Evolutionary conservation across 2,888 invertebrate species (phyloP).

Genomic region (Trilocha varians): DNA sequence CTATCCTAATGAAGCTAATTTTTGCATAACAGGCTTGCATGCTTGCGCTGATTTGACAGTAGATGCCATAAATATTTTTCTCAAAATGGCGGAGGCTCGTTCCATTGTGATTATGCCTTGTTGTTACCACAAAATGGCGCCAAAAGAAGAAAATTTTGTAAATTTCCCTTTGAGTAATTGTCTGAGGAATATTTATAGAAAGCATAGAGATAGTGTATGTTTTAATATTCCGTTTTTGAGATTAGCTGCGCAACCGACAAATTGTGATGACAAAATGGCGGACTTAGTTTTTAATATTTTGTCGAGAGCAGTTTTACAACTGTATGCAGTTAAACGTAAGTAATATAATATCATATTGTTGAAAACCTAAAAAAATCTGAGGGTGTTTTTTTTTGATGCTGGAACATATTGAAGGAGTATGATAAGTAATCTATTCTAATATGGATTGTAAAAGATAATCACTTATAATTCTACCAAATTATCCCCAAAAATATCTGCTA

Average conservation of each 20-base stretch:
- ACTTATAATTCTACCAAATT: too few species aligned
- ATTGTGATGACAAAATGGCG: constrained; percentile 63
- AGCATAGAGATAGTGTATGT: constrained; percentile 45
- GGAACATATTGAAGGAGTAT: too few species aligned
- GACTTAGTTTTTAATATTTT: constrained; percentile 67
- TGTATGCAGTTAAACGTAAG: constrained; percentile 73
- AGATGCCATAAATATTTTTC: constrained; percentile 77
- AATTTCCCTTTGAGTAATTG: constrained; percentile 78
- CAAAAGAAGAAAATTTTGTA: constrained; percentile 45
- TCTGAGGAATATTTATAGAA: constrained; percentile 47
- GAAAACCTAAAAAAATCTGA: not conserved
- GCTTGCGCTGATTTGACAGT: constrained; percentile 85
- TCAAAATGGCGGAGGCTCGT: constrained; percentile 67
- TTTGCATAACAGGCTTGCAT: constrained; percentile 77
- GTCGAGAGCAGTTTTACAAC: constrained; percentile 76
- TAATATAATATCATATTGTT: constrained; percentile 10
- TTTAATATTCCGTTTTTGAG: constrained; percentile 79
- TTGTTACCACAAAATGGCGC: constrained; percentile 81
- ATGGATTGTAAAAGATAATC: too few species aligned
- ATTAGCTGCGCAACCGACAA: constrained; percentile 79
- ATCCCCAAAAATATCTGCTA: too few species aligned
- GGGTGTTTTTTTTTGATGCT: too few species aligned
- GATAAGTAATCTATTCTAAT: too few species aligned
- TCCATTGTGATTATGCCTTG: constrained; percentile 81
- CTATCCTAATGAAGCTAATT: constrained; percentile 33